A percentile compares a stretch with the other conserved stretches of the same genome.
Conservation (phyloP, 2,113 vertebrate species). For the Cairina moschata region DNA sequence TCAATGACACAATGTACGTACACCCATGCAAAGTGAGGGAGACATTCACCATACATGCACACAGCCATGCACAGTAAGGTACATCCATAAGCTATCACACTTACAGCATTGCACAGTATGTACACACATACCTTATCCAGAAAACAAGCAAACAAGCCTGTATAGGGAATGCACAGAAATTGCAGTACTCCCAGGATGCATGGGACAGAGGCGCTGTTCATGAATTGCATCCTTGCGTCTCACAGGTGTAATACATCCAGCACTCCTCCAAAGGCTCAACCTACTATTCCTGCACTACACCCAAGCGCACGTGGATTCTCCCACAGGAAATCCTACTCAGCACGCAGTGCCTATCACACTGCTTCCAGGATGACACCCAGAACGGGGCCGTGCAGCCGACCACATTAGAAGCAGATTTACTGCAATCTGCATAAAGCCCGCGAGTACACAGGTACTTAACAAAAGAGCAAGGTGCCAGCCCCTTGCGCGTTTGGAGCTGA, state of each 20-base stretch:
- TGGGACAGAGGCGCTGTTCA: background rate
- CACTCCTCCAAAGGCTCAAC: background rate
- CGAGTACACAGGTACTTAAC: conserved; percentile 42
- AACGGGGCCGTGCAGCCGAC: background rate
- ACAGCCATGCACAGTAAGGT: background rate
- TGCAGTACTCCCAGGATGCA: background rate
- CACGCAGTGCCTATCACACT: background rate
- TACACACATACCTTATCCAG: background rate
- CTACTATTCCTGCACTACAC: background rate
- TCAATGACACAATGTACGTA: background rate
- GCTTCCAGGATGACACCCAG: background rate
- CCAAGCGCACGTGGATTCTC: background rate
- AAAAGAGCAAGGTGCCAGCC: conserved; percentile 38
- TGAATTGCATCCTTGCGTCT: background rate
- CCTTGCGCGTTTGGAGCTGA: conserved; percentile 13
- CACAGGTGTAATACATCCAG: background rate
- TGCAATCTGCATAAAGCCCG: conserved; percentile 38
- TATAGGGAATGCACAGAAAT: background rate
- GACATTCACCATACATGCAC: background rate
- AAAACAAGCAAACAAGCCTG: background rate
- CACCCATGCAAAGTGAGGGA: background rate
- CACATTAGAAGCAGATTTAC: conserved; percentile 46
- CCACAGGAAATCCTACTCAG: background rate
- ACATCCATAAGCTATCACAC: background rate
- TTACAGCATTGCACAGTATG: background rate